Conservation (phyloP, 2,113 vertebrate species). For the Elephas maximus region DNA sequence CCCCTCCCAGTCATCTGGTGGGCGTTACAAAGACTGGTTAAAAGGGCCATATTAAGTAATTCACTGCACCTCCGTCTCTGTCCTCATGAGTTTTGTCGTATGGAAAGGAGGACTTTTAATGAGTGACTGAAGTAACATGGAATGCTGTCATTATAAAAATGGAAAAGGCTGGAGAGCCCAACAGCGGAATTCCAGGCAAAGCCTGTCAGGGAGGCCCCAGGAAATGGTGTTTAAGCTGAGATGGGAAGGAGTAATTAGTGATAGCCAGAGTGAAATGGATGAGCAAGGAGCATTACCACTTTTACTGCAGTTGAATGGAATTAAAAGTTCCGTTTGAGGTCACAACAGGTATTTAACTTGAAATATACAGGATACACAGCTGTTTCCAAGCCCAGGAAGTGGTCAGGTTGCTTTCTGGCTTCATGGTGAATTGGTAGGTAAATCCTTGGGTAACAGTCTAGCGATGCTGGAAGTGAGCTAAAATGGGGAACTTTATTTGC, state of each 20-base stretch:
- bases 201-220: neutral
- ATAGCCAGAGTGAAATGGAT: neutral
- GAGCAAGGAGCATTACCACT: neutral
- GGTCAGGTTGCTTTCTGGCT: neutral
- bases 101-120: neutral
- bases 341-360: neutral
- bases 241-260: neutral
- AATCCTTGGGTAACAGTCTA: neutral
- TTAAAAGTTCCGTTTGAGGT: neutral
- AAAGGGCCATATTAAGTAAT: too few species aligned
- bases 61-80: neutral
- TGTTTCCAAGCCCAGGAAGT: neutral
- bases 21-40: too few species aligned
- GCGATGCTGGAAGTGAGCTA: neutral
- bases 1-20: too few species aligned
- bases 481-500: neutral
- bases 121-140: accelerated
- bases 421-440: neutral
- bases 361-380: neutral
- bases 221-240: too few species aligned
- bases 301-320: neutral
- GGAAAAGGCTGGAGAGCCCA: neutral
- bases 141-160: neutral
- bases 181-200: too few species aligned
- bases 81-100: neutral